Evolutionary conservation across 2,113 vertebrate species (phyloP).

Genomic region (Calidris pygmaea): DNA sequence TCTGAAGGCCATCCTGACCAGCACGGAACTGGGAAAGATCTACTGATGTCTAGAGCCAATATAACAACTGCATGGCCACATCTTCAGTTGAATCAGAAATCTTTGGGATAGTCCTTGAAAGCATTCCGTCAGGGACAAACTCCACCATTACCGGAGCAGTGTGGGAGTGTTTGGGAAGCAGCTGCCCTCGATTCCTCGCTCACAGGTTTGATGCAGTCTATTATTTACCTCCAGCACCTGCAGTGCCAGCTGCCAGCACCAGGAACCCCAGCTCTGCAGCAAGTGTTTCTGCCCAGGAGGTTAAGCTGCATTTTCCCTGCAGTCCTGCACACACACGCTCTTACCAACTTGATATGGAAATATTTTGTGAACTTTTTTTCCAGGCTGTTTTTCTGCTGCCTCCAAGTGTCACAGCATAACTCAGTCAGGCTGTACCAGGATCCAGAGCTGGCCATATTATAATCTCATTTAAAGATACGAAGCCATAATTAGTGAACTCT

Average conservation of each 20-base stretch:
- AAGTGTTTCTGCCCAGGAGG: not conserved
- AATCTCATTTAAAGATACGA: conserved; percentile 80
- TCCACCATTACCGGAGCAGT: not conserved
- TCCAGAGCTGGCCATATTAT: conserved; percentile 75
- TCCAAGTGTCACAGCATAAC: conserved; percentile 73
- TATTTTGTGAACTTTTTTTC: conserved; percentile 62
- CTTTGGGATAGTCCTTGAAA: conserved; percentile 8
- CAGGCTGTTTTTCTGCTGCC: conserved; percentile 68
- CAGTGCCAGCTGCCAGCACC: not conserved
- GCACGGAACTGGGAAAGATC: not conserved
- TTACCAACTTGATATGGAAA: conserved; percentile 19
- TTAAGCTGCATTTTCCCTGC: not conserved
- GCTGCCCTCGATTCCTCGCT: not conserved
- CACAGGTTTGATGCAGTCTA: not conserved
- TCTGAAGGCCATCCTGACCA: not conserved
- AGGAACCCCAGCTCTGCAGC: not conserved
- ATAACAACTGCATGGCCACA: not conserved
- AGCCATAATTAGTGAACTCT: conserved; percentile 75
- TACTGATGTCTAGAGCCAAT: not conserved
- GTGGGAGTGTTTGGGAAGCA: not conserved
- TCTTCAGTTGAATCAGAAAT: not conserved
- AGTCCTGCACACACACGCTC: not conserved
- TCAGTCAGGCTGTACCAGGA: conserved; percentile 81
- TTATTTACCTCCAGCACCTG: conserved; percentile 9
- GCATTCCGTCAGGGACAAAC: not conserved